These are phyloP conservation scores for Eupithecia dodoneata DNA, from an alignment of 2,888 invertebrate genomes.

Conservation along the genomic window DNA sequence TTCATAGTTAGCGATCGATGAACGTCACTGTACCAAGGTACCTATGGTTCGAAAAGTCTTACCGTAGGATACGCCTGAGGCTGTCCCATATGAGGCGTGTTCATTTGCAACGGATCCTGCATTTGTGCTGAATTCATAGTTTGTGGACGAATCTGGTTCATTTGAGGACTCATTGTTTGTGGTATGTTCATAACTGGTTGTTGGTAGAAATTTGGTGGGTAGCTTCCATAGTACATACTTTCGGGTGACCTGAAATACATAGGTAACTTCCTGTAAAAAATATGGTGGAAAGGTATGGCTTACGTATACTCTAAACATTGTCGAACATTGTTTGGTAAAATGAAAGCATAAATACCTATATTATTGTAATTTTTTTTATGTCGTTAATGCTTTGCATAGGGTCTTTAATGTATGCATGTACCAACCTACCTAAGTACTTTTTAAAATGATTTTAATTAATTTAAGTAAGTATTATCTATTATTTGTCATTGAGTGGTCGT, in stretches of 20 bases:
- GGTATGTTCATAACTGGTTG: background rate
- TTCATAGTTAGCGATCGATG: no score
- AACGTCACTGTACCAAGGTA: no score
- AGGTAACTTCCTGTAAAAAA: background rate
- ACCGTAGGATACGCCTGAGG: conserved; percentile 25
- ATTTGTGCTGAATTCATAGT: conserved; percentile 21
- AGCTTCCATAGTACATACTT: conserved; percentile 55
- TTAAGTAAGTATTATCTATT: no score
- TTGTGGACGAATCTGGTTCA: conserved; percentile 15
- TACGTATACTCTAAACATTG: no score
- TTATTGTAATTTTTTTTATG: no score
- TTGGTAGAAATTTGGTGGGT: conserved; percentile 51
- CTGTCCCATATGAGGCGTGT: conserved; percentile 23
- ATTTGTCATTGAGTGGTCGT: no score
- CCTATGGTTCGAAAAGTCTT: background rate
- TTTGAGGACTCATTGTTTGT: conserved; percentile 18
- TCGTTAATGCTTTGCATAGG: no score
- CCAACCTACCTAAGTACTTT: no score
- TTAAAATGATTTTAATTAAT: no score
- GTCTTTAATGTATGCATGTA: no score
- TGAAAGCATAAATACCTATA: no score
- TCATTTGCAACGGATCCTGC: conserved; percentile 17
- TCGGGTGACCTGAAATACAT: conserved; percentile 48
- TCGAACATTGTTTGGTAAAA: no score
- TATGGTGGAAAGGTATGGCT: background rate